Percentiles rank a stretch among this genome's conserved stretches.
Conservation (phyloP, 2,797 vertebrate species). For the Pipistrellus pygmaeus region DNA sequence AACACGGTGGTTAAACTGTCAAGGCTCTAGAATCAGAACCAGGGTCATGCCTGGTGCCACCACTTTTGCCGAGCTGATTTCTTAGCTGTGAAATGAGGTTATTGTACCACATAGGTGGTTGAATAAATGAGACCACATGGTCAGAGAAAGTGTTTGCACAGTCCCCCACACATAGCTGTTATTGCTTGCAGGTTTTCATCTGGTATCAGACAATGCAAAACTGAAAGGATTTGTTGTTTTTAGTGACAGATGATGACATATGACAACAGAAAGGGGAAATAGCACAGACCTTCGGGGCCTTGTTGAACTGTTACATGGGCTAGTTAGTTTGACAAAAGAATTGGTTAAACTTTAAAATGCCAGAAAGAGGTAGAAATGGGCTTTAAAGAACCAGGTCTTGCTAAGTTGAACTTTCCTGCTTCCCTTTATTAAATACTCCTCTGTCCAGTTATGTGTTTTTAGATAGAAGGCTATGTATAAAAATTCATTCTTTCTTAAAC, state of each 20-base stretch:
- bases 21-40: background rate
- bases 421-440: background rate
- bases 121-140: background rate
- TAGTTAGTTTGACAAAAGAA: background rate
- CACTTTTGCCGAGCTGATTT: background rate
- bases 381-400: background rate
- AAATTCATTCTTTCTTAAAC: background rate
- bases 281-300: background rate
- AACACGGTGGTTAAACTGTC: background rate
- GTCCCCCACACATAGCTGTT: fast-evolving
- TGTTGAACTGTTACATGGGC: background rate
- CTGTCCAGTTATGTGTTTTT: background rate
- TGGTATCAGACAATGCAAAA: background rate
- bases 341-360: background rate
- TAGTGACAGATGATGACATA: background rate
- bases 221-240: background rate
- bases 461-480: background rate
- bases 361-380: background rate
- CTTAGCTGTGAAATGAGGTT: background rate
- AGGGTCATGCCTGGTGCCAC: background rate
- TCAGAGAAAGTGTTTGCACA: no score
- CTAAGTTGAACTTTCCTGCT: background rate
- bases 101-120: background rate
- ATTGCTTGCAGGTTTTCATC: background rate
- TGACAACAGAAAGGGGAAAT: background rate